Conservation (phyloP, 2,797 vertebrate genomes). For the Poliocrania exsul region DNA sequence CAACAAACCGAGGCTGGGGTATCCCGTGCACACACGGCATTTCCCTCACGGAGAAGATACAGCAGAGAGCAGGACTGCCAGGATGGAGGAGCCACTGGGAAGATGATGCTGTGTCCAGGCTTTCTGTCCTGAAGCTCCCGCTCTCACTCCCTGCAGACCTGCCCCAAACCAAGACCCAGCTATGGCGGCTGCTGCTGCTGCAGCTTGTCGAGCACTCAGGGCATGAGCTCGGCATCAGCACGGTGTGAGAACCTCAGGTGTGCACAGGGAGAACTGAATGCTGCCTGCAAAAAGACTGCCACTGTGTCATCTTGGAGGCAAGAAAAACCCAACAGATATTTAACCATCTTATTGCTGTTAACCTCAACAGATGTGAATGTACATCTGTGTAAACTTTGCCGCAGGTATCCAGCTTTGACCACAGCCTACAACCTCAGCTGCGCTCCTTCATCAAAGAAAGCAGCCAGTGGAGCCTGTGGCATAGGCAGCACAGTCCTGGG, state of each 20-base stretch:
- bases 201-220: rapidly evolving
- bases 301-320: not conserved
- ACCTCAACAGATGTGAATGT: not conserved
- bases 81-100: not conserved
- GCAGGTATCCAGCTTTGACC: not conserved
- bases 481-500: not conserved
- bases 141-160: not conserved
- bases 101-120: not conserved
- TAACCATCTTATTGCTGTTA: not conserved
- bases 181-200: rapidly evolving
- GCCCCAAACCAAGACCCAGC: not conserved
- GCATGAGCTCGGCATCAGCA: rapidly evolving
- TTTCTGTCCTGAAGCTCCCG: not conserved
- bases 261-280: not conserved
- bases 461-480: not conserved
- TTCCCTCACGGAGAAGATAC: rapidly evolving
- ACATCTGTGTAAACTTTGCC: not conserved
- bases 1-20: not conserved
- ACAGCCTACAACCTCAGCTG: not conserved
- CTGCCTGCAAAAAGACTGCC: not conserved
- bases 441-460: not conserved
- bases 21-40: not conserved
- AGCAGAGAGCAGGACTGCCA: not conserved
- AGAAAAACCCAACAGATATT: not conserved
- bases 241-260: rapidly evolving